Evolutionary conservation across 2,888 invertebrate species (phyloP).

Genomic region (Cancer borealis): DNA sequence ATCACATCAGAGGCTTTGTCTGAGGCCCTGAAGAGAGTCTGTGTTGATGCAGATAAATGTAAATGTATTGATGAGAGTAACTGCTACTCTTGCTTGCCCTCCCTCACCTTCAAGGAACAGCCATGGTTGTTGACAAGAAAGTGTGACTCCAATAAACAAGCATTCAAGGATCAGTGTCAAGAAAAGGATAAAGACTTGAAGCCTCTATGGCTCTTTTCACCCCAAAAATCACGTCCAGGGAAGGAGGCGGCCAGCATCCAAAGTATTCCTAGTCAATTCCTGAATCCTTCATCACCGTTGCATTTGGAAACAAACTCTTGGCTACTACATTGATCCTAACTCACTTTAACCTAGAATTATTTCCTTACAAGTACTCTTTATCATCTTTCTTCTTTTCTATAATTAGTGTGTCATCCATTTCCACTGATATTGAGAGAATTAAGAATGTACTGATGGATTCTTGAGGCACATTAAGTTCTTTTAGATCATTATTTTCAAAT

Average conservation of each 20-base stretch:
- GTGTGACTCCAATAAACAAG: background rate
- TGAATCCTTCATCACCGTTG: background rate
- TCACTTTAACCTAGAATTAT: background rate
- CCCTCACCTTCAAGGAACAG: background rate
- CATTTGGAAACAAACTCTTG: background rate
- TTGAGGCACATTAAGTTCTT: background rate
- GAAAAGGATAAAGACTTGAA: background rate
- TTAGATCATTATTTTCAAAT: background rate
- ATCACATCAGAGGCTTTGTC: slow-evolving; percentile 58
- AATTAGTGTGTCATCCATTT: background rate
- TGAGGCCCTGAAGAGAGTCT: slow-evolving; percentile 56
- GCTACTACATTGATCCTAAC: background rate
- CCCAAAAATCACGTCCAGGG: background rate
- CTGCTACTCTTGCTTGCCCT: background rate
- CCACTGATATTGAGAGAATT: background rate
- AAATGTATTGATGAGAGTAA: background rate
- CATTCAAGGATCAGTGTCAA: background rate
- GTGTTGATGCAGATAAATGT: background rate
- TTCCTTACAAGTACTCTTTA: background rate
- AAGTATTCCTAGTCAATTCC: background rate
- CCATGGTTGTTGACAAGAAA: slow-evolving; percentile 46
- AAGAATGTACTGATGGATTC: background rate
- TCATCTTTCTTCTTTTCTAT: background rate
- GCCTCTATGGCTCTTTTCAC: background rate
- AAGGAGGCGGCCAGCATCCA: background rate